Evolutionary conservation across 1,140 invertebrate genomes (phyloP), one percentile per base, ranked within the genome.

Genomic region (Cyrtorhinus lividipennis): DNA sequence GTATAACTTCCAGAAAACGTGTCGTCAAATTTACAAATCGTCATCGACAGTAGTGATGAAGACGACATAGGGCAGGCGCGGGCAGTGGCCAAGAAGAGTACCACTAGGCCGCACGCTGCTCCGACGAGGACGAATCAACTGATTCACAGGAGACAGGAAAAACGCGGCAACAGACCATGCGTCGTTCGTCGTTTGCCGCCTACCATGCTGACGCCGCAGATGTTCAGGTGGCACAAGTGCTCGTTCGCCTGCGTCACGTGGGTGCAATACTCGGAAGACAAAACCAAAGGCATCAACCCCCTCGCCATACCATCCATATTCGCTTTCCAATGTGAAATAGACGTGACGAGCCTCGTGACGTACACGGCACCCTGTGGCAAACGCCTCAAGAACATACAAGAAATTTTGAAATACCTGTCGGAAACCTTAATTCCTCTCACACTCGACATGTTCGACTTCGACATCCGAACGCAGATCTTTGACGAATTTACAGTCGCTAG

Each of bases 371-470:
- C 93, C 0, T 98, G 95, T 77, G 92, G 90, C 0, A 75, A 86
- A 1, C 78, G 83, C n/a, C 68, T 96, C 25, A 79, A 92, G 46
- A 82, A 79, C 68, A 82, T 90, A 70, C 76, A 80, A 23, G 92
- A 97, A 72, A 74, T 96, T 1, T 86, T 88, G 71, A 69, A 73
- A 5, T 96, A 91, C 74, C 75, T 98, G 2, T 73, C 79, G 3
- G 66, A 74, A 13, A 88, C 86, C 0, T 73, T 81, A 5, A 87
- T 83, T 27, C 78, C 82, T 5, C 79, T 96, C 71, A 83, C 87
- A 38, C 87, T 96, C 5, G 93, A 97, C 73, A 76, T 90, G 58
- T 98, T 97, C 74, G 88, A 89, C 72, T 94, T 90, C 72, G 86
- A 90, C 67, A 78, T 80, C 22, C 80, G 79, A 70, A 83, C 95